These are phyloP conservation scores for Tridacna gigas DNA, from an alignment of 2,888 invertebrate genomes.

Conservation along the genomic window DNA sequence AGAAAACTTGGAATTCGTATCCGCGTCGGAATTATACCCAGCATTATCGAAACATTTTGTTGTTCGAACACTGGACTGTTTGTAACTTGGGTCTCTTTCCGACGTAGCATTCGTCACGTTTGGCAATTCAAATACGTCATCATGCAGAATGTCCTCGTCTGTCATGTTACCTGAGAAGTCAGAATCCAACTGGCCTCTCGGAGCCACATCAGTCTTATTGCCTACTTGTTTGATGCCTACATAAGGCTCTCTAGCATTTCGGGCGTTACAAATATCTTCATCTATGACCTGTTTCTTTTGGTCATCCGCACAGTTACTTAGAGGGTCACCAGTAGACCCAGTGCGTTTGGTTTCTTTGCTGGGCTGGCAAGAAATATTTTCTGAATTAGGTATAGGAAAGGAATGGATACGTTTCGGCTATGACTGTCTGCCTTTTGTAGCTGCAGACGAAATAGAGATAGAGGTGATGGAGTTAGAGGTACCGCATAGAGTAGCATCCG, in stretches of 20 bases:
- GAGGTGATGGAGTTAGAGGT: constrained; percentile 3
- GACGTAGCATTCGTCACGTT: neutral
- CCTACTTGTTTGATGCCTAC: neutral
- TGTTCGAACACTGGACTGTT: neutral
- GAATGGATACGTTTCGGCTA: neutral
- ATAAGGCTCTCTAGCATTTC: constrained; percentile 5
- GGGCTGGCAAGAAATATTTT: neutral
- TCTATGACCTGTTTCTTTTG: constrained; percentile 16
- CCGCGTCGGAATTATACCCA: neutral
- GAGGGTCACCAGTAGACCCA: neutral
- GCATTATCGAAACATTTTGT: neutral
- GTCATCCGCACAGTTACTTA: neutral
- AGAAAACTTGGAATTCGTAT: neutral
- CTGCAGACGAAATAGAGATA: constrained; percentile 21
- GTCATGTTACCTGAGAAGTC: neutral
- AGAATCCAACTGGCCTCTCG: neutral
- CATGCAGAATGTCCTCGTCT: neutral
- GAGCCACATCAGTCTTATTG: neutral
- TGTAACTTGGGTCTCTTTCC: neutral
- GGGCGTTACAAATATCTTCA: constrained; percentile 20
- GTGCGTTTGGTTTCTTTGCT: neutral
- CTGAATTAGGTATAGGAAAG: constrained; percentile 1
- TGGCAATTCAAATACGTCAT: neutral
- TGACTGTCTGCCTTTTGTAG: neutral
- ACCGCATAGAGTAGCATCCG: neutral